A percentile compares a stretch with the other conserved stretches of the same genome.
These are phyloP conservation scores for Sebastes alutus DNA, from an alignment of 2,797 vertebrate species.

Conservation along the genomic window DNA sequence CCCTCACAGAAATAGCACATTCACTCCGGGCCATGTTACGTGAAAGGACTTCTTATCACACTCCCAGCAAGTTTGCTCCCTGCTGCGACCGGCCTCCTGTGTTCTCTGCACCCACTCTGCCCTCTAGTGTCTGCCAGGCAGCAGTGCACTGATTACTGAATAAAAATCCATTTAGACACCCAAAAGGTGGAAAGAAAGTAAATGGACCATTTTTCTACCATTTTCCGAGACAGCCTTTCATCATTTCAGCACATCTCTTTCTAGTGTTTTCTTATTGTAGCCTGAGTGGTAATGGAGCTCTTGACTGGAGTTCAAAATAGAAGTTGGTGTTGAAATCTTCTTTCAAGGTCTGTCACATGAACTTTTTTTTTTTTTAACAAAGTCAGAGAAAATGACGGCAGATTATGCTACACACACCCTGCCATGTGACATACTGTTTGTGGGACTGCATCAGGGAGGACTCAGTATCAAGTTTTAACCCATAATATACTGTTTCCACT, in stretches of 20 bases:
- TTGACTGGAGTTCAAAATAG: slow-evolving; percentile 75
- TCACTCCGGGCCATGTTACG: slow-evolving; percentile 48
- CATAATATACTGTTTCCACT: neutral
- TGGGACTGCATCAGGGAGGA: neutral
- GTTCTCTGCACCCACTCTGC: slow-evolving; percentile 73
- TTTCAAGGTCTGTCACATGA: slow-evolving; percentile 55
- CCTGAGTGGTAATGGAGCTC: slow-evolving; percentile 76
- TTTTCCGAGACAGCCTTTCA: slow-evolving; percentile 83
- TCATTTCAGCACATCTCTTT: slow-evolving; percentile 76
- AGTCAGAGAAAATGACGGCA: slow-evolving; percentile 43
- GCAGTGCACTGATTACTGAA: slow-evolving; percentile 59
- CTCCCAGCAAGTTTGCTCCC: slow-evolving; percentile 63
- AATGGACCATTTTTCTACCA: slow-evolving; percentile 83
- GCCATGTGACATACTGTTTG: neutral
- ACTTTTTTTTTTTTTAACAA: slow-evolving; percentile 28
- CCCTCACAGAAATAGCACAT: slow-evolving; percentile 62
- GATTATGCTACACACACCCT: slow-evolving; percentile 2
- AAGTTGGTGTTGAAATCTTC: slow-evolving; percentile 52
- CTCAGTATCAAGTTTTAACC: neutral
- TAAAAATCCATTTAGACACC: slow-evolving; percentile 68
- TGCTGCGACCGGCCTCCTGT: slow-evolving; percentile 31
- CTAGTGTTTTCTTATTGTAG: slow-evolving; percentile 77
- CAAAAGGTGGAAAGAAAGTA: slow-evolving; percentile 77
- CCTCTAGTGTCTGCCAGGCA: slow-evolving; percentile 76
- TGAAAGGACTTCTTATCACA: slow-evolving; percentile 70